A percentile compares a stretch with the other conserved stretches of the same genome.
Evolutionary conservation across 2,888 invertebrate species (phyloP).

Genomic region (Colletes collaris): DNA sequence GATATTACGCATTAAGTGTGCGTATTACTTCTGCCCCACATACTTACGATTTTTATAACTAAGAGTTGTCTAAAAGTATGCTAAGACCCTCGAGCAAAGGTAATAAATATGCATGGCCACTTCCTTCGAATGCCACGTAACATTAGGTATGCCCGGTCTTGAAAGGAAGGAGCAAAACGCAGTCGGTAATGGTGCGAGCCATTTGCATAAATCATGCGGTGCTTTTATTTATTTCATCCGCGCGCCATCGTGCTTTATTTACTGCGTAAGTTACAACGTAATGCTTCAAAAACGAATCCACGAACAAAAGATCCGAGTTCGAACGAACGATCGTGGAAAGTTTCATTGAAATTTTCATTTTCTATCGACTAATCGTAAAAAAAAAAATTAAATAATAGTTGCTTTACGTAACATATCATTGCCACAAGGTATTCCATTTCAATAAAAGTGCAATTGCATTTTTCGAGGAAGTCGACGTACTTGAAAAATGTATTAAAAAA

Average conservation of each 20-base stretch:
- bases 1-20: constrained; percentile 16
- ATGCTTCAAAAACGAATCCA: too few relatives aligned
- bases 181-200: constrained; percentile 52
- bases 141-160: constrained; percentile 54
- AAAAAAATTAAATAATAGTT: too few relatives aligned
- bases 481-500: too few relatives aligned
- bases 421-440: too few relatives aligned
- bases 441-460: too few relatives aligned
- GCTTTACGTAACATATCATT: too few relatives aligned
- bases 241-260: neutral
- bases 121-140: constrained; percentile 58
- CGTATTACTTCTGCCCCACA: constrained; percentile 55
- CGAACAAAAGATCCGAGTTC: too few relatives aligned
- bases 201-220: constrained; percentile 57
- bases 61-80: constrained; percentile 44
- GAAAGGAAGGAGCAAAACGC: constrained; percentile 57
- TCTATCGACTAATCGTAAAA: too few relatives aligned
- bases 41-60: constrained; percentile 51
- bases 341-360: too few relatives aligned
- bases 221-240: constrained; percentile 47
- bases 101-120: constrained; percentile 65
- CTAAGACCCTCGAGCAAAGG: constrained; percentile 40
- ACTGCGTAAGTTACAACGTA: too few relatives aligned
- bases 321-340: too few relatives aligned
- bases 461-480: too few relatives aligned